phyloP scores from a whole-genome alignment of 92 coral and sea anemone species.

The Scolanthus callimorphus region DNA sequence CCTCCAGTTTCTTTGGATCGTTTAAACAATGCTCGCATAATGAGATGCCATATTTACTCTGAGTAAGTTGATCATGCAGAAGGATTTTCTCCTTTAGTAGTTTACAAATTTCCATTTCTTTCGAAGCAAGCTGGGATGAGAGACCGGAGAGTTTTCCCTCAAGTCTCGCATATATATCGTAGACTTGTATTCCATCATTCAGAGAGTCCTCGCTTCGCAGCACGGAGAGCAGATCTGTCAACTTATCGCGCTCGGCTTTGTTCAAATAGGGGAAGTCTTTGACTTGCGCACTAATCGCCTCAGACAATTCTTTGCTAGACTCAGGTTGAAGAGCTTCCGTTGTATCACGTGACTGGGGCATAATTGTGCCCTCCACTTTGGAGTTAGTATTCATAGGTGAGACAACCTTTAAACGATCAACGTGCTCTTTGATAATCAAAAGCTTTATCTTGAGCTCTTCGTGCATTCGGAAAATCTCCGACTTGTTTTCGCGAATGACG shows the following conservation, averaged over 20 bases:
- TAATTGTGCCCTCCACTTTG: neutral
- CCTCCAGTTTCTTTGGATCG: conserved; percentile 56
- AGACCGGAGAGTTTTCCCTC: conserved; percentile 65
- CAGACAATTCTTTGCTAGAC: conserved; percentile 7
- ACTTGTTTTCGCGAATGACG: conserved; percentile 70
- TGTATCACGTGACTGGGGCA: neutral
- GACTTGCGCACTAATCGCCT: neutral
- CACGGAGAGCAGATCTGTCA: conserved; percentile 44
- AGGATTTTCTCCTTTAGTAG: conserved; percentile 55
- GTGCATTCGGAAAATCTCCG: conserved; percentile 74
- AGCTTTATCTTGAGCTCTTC: conserved; percentile 76
- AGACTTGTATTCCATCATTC: conserved; percentile 42
- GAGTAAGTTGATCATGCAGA: conserved; percentile 58
- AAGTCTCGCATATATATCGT: conserved; percentile 52
- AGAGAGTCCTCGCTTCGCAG: conserved; percentile 18
- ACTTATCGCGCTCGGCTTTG: conserved; percentile 49
- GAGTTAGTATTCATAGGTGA: too few species aligned
- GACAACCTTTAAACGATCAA: conserved; percentile 35
- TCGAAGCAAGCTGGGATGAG: conserved; percentile 66
- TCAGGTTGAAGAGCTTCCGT: neutral
- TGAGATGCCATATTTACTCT: conserved; percentile 50
- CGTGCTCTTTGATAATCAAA: conserved; percentile 54
- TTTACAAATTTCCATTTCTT: conserved; percentile 58
- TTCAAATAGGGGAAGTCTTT: conserved; percentile 42
- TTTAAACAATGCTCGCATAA: conserved; percentile 64